Evolutionary conservation across 2,797 vertebrate species (phyloP).

Genomic region (Halcyon badia): DNA sequence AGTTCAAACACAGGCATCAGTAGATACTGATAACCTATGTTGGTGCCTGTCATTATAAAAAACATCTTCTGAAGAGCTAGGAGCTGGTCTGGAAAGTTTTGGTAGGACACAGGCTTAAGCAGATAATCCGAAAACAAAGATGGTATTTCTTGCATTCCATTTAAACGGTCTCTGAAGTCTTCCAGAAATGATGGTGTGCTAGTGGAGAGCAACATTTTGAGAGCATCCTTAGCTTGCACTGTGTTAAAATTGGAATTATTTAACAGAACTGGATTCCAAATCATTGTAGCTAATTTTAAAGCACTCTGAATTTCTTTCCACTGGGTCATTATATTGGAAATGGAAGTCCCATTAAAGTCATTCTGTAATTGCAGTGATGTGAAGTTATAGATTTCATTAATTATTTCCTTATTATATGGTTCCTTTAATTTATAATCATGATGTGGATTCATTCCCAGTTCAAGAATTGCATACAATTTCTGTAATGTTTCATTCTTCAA

Average conservation of each 20-base stretch:
- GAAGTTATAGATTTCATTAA: slow-evolving; percentile 69
- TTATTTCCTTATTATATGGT: slow-evolving; percentile 66
- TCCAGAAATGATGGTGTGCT: background rate
- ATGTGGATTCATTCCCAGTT: slow-evolving; percentile 56
- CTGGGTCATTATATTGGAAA: slow-evolving; percentile 24
- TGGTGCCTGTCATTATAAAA: slow-evolving; percentile 2
- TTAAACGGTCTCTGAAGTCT: background rate
- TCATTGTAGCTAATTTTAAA: slow-evolving; percentile 58
- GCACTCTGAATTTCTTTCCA: slow-evolving; percentile 59
- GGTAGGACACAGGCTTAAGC: slow-evolving; percentile 20
- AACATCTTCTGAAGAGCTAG: slow-evolving; percentile 44
- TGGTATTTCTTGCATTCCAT: background rate
- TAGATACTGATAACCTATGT: slow-evolving; percentile 35
- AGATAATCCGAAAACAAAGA: slow-evolving; percentile 33
- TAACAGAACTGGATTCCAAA: slow-evolving; percentile 48
- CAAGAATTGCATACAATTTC: slow-evolving; percentile 62
- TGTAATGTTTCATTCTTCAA: slow-evolving; percentile 66
- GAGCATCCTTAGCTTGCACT: background rate
- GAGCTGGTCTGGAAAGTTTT: slow-evolving; percentile 47
- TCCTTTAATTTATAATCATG: slow-evolving; percentile 63
- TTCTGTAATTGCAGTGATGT: slow-evolving; percentile 52
- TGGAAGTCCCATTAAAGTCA: slow-evolving; percentile 46
- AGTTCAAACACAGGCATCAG: slow-evolving; percentile 54
- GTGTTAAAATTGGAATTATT: slow-evolving; percentile 42
- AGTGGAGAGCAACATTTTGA: slow-evolving; percentile 37